phyloP scores from a whole-genome alignment of 2,888 invertebrate species.

The Mactromeris polynyma region DNA sequence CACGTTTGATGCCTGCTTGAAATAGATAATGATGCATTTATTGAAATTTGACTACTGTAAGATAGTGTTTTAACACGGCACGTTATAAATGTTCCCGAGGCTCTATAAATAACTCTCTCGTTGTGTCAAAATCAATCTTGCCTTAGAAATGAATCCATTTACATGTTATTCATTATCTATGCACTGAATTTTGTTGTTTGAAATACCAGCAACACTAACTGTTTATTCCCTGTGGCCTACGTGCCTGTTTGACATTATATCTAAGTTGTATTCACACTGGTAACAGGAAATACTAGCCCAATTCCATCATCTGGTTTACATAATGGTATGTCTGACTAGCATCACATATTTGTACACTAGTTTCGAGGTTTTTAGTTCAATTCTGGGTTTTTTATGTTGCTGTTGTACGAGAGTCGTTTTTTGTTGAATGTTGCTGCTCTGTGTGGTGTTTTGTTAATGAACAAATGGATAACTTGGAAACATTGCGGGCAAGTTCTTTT shows the following conservation, averaged over 20 bases:
- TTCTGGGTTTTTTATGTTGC: neutral
- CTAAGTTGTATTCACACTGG: constrained; percentile 46
- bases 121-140: constrained; percentile 4
- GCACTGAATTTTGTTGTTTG: neutral
- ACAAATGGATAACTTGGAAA: neutral
- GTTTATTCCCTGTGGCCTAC: neutral
- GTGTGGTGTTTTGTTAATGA: neutral
- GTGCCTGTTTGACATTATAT: constrained; percentile 50
- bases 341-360: constrained; percentile 7
- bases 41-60: neutral
- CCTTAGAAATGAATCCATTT: neutral
- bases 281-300: constrained; percentile 64
- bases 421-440: neutral
- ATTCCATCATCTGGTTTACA: constrained; percentile 66
- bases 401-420: neutral
- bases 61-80: neutral
- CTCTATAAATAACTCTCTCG: neutral
- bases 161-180: neutral
- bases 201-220: neutral
- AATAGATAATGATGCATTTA: neutral
- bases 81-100: neutral
- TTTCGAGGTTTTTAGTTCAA: constrained; percentile 8
- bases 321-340: constrained; percentile 47
- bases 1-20: neutral
- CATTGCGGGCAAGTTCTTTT: constrained; percentile 5